Evolutionary conservation across 2,113 vertebrate species (phyloP).

Genomic region (Notarius quadriscutis): DNA sequence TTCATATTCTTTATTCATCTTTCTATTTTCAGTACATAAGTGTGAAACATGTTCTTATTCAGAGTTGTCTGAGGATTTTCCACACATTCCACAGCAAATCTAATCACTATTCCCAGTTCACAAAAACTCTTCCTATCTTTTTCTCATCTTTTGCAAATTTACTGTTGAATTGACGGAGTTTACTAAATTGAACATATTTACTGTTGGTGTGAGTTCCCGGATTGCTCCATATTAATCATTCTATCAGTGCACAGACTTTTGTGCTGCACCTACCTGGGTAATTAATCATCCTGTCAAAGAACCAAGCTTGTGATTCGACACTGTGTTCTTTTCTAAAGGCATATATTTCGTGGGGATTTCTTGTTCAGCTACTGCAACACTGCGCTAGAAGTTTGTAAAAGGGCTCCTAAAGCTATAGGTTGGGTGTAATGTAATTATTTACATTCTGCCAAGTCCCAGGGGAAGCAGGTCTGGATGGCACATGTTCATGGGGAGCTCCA

Average conservation of each 20-base stretch:
- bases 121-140: background rate
- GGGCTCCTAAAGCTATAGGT: conserved; percentile 17
- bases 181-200: conserved; percentile 20
- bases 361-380: conserved; percentile 4
- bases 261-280: conserved; percentile 61
- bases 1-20: background rate
- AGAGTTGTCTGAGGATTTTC: background rate
- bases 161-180: background rate
- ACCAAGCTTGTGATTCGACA: conserved; percentile 66
- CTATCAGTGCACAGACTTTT: conserved; percentile 62
- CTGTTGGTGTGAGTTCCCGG: conserved; percentile 43
- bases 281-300: conserved; percentile 68
- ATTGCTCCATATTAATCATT: conserved; percentile 63
- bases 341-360: conserved; percentile 40
- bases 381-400: conserved; percentile 30
- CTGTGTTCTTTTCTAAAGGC: conserved; percentile 46
- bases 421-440: conserved; percentile 52
- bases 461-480: conserved; percentile 29
- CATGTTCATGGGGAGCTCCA: conserved; percentile 18
- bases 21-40: background rate
- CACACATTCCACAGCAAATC: conserved; percentile 19
- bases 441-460: conserved; percentile 17
- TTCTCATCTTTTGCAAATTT: background rate
- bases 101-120: background rate
- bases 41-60: background rate